Evolutionary conservation across 2,888 invertebrate species (phyloP).

Genomic region (Drosophila affinis): DNA sequence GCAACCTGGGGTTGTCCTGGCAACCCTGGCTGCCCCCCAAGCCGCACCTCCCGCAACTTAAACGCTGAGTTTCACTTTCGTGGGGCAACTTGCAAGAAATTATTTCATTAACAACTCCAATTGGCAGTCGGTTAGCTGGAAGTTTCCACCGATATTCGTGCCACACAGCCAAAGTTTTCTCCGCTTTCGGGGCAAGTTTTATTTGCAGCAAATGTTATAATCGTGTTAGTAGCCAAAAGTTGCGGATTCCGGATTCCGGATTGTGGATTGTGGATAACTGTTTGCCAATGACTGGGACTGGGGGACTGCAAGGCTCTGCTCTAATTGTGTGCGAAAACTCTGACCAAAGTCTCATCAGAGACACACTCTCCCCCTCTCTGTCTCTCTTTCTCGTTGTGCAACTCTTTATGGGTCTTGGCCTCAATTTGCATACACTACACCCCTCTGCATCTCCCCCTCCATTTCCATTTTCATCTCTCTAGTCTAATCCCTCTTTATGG

Average conservation of each 20-base stretch:
- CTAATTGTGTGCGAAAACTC: conserved; percentile 42
- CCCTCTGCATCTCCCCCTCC: conserved; percentile 7
- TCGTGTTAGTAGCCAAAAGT: conserved; percentile 72
- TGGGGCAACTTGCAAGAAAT: conserved; percentile 58
- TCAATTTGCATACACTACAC: conserved; percentile 57
- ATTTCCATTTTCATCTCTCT: conserved; percentile 34
- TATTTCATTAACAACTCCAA: conserved; percentile 78
- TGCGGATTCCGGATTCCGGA: conserved; percentile 30
- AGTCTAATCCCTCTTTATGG: conserved; percentile 72
- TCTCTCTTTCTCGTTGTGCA: conserved; percentile 23
- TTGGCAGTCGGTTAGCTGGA: conserved; percentile 62
- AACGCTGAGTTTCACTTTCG: conserved; percentile 73
- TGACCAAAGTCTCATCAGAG: neutral
- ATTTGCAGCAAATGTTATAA: conserved; percentile 67
- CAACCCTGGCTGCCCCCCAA: neutral
- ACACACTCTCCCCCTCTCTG: neutral
- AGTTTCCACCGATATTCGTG: conserved; percentile 35
- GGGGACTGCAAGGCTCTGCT: conserved; percentile 31
- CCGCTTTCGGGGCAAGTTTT: conserved; percentile 49
- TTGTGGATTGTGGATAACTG: conserved; percentile 59
- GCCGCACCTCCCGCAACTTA: conserved; percentile 47
- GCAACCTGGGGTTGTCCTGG: too few relatives aligned
- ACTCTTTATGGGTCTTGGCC: conserved; percentile 41
- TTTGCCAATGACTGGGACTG: conserved; percentile 62
- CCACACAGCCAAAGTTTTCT: conserved; percentile 52